Base-by-base conservation (phyloP, 2,797 vertebrate genomes). In the Dryobates pubescens region DNA sequence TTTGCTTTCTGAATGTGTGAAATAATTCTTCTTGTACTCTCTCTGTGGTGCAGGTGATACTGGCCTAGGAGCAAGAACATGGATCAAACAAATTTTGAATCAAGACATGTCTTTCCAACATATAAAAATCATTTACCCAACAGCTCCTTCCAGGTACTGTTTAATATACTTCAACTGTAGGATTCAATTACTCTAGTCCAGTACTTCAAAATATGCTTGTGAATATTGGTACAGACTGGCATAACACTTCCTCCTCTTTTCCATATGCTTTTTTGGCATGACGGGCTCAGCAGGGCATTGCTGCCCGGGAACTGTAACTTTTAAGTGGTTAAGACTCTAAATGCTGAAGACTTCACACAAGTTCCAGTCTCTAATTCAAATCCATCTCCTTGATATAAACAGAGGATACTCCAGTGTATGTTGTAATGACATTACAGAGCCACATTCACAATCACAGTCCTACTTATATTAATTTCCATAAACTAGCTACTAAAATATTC, bases 61-160 rank as follows among this genome's bases (percentile, higher is more conserved):
- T 73, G 98, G 98, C 47, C 97, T 88, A 95, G 98, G 98, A 92
- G 71, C 98, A 82, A 98, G 97, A 97, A 87, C 89, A 23, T 98
- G 98, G 98, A 98, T 99, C 93, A 97, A 97, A 83, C 97, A 98
- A 49, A 92, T 98, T 86, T 96, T 98, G 95, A 96, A 94, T 84
- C 97, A 98, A 90, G 98, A 99, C 88, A 96, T 99, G 96, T 93
- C 97, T 34, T 99, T 99, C 96, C 96, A 97, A 7, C 98, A 99
- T 92, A 98, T 99, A 96, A 98, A 98, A 96, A 93, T 99, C 47
- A 98, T 99, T 96, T 99, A 99, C 86, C 98, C 98, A 78, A 99
- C 98, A 0, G 99, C 98, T 93, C 98, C 98, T 93, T 70, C 94
- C 92, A 98, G 98, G 98, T 99, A 98, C 49, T n/a, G 4, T 84